Evolutionary conservation across 2,797 vertebrate genomes (phyloP).

Genomic region (Stomatorhinus walkeri): DNA sequence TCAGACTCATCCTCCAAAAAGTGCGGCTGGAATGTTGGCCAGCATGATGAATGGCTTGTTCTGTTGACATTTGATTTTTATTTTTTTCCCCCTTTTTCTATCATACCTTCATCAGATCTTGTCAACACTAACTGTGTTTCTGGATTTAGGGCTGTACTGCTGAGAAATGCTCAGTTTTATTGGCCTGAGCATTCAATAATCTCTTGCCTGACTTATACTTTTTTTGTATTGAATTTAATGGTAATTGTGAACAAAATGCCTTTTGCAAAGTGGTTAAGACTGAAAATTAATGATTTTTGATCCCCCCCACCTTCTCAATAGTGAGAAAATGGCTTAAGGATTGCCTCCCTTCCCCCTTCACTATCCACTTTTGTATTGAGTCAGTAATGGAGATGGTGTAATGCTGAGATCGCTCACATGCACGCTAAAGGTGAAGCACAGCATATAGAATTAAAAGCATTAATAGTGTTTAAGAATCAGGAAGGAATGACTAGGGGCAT

Average conservation of each 20-base stretch:
- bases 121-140: conserved; percentile 5
- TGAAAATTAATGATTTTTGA: not conserved
- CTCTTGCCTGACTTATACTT: not conserved
- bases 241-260: not conserved
- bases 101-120: conserved; percentile 8
- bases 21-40: not conserved
- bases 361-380: not conserved
- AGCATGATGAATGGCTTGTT: not conserved
- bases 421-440: not conserved
- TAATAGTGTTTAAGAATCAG: not conserved
- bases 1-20: not conserved
- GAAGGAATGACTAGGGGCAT: not conserved
- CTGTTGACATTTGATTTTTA: conserved; percentile 6
- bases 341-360: not conserved
- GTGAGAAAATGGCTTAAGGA: not conserved
- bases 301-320: not conserved
- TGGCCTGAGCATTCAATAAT: not conserved
- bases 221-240: conserved; percentile 2
- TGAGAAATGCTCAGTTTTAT: conserved; percentile 13
- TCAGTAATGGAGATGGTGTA: not conserved
- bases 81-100: not conserved
- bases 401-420: not conserved
- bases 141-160: not conserved
- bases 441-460: not conserved
- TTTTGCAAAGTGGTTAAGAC: not conserved